A percentile compares a stretch with the other conserved stretches of the same genome.
Conservation (phyloP, 2,797 vertebrate genomes). For the Pangasius sanitwongsei region DNA sequence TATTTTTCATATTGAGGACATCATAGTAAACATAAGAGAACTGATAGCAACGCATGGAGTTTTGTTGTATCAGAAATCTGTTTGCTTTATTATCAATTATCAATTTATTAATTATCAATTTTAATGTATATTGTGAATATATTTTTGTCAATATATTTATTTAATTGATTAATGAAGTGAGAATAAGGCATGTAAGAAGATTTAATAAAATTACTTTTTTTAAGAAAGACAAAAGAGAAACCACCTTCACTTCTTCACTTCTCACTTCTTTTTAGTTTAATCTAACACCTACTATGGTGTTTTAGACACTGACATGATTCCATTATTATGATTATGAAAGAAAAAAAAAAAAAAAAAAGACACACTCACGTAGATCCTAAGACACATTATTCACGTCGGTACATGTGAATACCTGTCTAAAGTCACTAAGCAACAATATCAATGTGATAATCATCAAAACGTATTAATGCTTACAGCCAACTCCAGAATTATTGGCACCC, state of each 20-base stretch:
- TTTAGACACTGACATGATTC: not conserved
- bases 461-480: not conserved
- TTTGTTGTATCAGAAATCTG: not conserved
- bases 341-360: not conserved
- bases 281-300: not conserved
- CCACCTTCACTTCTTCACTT: not conserved
- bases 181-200: not conserved
- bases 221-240: not conserved
- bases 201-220: not conserved
- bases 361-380: not conserved
- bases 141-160: not conserved
- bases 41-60: not conserved
- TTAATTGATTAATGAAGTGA: not conserved
- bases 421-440: not conserved
- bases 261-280: not conserved
- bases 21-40: not conserved
- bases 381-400: not conserved
- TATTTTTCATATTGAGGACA: not conserved
- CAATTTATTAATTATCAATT: no score
- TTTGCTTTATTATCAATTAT: not conserved
- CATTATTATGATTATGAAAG: no score
- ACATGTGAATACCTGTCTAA: not conserved
- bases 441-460: not conserved
- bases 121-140: not conserved
- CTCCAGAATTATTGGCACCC: slow-evolving; percentile 8